phyloP scores from a whole-genome alignment of 2,113 vertebrate species.

The Azemiops feae region DNA sequence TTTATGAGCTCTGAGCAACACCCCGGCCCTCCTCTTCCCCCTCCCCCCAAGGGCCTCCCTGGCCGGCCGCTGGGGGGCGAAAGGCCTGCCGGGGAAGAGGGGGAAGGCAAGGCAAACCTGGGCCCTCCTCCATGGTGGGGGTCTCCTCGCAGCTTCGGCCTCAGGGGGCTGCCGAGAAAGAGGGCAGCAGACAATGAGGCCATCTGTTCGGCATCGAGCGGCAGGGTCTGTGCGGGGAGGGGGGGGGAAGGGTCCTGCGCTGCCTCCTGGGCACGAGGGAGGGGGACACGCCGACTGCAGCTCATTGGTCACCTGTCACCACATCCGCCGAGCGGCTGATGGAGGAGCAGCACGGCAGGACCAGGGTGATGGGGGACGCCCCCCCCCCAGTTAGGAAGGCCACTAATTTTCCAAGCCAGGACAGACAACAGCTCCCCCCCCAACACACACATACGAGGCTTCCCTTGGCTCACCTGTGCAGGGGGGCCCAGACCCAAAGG shows the following conservation, averaged over 20 bases:
- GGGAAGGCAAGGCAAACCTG: slow-evolving; percentile 43
- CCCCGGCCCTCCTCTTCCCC: too few species aligned
- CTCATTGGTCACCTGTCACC: slow-evolving; percentile 67
- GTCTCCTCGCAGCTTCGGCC: neutral
- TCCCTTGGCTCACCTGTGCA: too few species aligned
- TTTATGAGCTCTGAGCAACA: too few species aligned
- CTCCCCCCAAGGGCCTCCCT: neutral
- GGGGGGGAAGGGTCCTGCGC: neutral
- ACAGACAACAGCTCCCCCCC: neutral
- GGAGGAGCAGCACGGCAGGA: neutral
- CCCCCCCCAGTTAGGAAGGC: too few species aligned
- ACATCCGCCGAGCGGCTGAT: slow-evolving; percentile 32
- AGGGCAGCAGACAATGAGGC: slow-evolving; percentile 46
- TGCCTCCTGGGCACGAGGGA: neutral
- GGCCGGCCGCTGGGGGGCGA: too few species aligned
- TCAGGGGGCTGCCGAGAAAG: neutral
- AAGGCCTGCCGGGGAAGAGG: too few species aligned
- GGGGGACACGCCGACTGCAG: slow-evolving; percentile 41
- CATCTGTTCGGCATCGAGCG: slow-evolving; percentile 39
- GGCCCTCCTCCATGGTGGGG: slow-evolving; percentile 48
- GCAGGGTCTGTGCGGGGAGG: slow-evolving; percentile 23
- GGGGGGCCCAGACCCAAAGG: too few species aligned
- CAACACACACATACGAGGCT: too few species aligned
- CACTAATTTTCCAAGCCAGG: neutral
- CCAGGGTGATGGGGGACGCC: neutral